phyloP scores from a whole-genome alignment of 2,113 vertebrate genomes.

The Stegostoma tigrinum region DNA sequence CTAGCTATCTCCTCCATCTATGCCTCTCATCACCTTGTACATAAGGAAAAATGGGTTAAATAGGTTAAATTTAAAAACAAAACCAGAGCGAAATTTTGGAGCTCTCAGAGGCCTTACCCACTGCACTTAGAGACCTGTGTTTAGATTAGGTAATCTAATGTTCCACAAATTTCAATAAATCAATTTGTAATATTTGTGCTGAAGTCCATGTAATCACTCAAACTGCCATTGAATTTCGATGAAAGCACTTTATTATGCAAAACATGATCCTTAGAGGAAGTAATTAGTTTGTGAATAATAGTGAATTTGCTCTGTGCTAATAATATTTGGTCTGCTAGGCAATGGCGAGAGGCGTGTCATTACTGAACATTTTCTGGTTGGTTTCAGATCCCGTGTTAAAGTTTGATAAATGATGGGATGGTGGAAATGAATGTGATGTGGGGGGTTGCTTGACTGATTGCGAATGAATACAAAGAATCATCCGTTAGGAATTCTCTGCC shows the following conservation, averaged over 20 bases:
- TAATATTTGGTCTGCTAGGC: neutral
- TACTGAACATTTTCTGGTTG: constrained; percentile 11
- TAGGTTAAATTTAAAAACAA: too few relatives aligned
- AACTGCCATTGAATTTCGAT: neutral
- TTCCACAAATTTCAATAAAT: neutral
- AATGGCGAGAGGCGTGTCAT: neutral
- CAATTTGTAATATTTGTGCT: constrained; percentile 18
- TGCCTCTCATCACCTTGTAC: too few relatives aligned
- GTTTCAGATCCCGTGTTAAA: neutral
- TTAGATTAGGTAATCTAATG: neutral
- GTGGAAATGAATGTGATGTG: neutral
- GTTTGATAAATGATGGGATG: neutral
- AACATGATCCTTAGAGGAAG: constrained; percentile 9
- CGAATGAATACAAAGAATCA: neutral
- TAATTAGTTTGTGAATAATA: constrained; percentile 19
- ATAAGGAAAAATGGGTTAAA: too few relatives aligned
- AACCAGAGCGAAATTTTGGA: neutral
- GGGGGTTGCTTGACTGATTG: neutral
- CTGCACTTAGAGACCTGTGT: neutral
- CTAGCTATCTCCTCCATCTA: too few relatives aligned
- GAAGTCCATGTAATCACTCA: neutral
- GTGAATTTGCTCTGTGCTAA: neutral
- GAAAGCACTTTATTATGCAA: constrained; percentile 15
- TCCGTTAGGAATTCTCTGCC: too few relatives aligned
- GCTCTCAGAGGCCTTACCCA: neutral